phyloP scores from a whole-genome alignment of 2,797 vertebrate genomes.

The Channallabes apus region DNA sequence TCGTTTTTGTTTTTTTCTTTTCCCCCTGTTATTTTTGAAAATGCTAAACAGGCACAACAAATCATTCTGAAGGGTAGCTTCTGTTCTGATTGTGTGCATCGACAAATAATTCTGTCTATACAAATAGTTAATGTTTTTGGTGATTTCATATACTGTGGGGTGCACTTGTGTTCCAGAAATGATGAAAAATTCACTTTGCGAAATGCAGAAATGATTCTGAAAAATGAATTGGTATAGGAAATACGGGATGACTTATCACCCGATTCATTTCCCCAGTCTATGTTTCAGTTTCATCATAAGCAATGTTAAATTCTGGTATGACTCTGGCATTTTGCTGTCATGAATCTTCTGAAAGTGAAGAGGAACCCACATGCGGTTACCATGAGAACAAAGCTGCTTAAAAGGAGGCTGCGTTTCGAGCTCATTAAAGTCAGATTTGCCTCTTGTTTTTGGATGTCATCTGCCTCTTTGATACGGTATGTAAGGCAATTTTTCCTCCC shows the following conservation, averaged over 20 bases:
- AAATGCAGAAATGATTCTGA: background rate
- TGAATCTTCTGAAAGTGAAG: conserved; percentile 33
- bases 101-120: background rate
- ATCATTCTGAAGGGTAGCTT: background rate
- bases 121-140: background rate
- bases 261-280: background rate
- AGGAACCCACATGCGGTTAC: conserved; percentile 38
- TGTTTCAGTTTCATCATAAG: background rate
- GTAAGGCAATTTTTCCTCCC: conserved; percentile 20
- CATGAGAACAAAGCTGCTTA: conserved; percentile 50
- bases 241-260: background rate
- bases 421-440: conserved; percentile 38
- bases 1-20: background rate
- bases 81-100: too few relatives aligned
- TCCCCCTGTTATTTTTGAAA: background rate
- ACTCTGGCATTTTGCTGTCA: conserved; percentile 8
- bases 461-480: conserved; percentile 33
- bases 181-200: background rate
- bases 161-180: background rate
- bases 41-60: too few relatives aligned
- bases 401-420: conserved; percentile 17
- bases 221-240: background rate
- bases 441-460: conserved; percentile 42
- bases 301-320: background rate
- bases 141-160: background rate